These are phyloP conservation scores for Xestia sexstrigata DNA, from an alignment of 2,888 invertebrate species.

Conservation along the genomic window DNA sequence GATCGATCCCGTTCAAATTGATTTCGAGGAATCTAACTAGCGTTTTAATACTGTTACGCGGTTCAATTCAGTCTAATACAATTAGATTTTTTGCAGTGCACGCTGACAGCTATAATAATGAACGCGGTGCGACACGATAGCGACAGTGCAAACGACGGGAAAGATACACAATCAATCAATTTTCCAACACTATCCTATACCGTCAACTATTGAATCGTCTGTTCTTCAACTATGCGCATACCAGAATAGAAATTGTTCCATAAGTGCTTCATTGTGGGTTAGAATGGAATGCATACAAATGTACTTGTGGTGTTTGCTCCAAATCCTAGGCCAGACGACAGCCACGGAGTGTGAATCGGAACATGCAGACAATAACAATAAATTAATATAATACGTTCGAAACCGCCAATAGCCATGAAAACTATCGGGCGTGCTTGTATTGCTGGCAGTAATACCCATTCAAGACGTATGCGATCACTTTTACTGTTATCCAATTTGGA, in stretches of 20 bases:
- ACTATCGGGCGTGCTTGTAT: constrained; percentile 72
- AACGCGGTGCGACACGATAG: constrained; percentile 53
- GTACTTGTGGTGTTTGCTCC: constrained; percentile 53
- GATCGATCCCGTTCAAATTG: constrained; percentile 83
- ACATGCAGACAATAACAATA: constrained; percentile 73
- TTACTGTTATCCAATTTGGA: constrained; percentile 90
- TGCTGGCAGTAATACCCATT: constrained; percentile 81
- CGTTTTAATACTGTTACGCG: constrained; percentile 80
- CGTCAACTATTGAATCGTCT: constrained; percentile 43
- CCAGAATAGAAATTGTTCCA: constrained; percentile 55
- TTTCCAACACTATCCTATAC: constrained; percentile 61
- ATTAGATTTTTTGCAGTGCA: constrained; percentile 75
- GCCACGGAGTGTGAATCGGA: constrained; percentile 62
- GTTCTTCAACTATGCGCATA: constrained; percentile 46
- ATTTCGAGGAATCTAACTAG: constrained; percentile 80
- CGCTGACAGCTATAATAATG: constrained; percentile 68
- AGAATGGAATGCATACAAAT: constrained; percentile 50
- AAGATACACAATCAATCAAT: constrained; percentile 60
- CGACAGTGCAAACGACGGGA: constrained; percentile 45
- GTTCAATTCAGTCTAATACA: constrained; percentile 75
- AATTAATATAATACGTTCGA: constrained; percentile 76
- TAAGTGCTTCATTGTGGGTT: constrained; percentile 47
- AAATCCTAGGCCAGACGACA: constrained; percentile 46
- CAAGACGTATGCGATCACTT: constrained; percentile 89
- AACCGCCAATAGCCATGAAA: constrained; percentile 84